These are phyloP conservation scores for Anser brachyrhynchus DNA, from an alignment of 2,113 vertebrate genomes.

Conservation along the genomic window DNA sequence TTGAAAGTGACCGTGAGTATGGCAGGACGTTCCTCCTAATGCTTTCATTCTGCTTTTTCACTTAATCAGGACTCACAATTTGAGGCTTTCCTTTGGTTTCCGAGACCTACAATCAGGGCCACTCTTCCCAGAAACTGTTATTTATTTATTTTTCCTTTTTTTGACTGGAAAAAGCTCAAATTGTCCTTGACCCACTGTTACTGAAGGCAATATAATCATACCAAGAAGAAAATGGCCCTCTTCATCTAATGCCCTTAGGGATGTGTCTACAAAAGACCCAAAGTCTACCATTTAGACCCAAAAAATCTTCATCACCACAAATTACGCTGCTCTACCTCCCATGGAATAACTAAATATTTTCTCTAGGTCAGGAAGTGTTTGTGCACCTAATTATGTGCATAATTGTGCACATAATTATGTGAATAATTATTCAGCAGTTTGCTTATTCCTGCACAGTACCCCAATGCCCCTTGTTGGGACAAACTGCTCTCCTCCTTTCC, in stretches of 20 bases:
- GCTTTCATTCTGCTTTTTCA: slow-evolving; percentile 51
- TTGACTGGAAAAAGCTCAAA: not conserved
- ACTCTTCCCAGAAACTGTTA: not conserved
- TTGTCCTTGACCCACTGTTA: not conserved
- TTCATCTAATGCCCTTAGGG: not conserved
- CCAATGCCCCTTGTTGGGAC: not conserved
- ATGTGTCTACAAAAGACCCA: not conserved
- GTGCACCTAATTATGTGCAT: rapidly evolving
- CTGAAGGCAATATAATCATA: not conserved
- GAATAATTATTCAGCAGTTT: rapidly evolving
- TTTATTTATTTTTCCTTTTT: not conserved
- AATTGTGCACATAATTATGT: rapidly evolving
- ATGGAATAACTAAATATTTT: not conserved
- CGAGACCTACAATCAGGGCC: slow-evolving; percentile 44
- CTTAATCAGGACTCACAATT: slow-evolving; percentile 51
- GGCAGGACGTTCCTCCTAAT: not conserved
- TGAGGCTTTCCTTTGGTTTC: slow-evolving; percentile 53
- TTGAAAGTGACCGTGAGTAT: not conserved
- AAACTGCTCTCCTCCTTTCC: not conserved
- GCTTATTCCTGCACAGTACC: not conserved
- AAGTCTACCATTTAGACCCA: not conserved
- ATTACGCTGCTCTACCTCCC: not conserved
- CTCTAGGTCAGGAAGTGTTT: not conserved
- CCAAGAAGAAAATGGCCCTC: not conserved
- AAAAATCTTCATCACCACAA: not conserved